Evolutionary conservation across 2,113 vertebrate genomes (phyloP).

Genomic region (Butorides virescens): DNA sequence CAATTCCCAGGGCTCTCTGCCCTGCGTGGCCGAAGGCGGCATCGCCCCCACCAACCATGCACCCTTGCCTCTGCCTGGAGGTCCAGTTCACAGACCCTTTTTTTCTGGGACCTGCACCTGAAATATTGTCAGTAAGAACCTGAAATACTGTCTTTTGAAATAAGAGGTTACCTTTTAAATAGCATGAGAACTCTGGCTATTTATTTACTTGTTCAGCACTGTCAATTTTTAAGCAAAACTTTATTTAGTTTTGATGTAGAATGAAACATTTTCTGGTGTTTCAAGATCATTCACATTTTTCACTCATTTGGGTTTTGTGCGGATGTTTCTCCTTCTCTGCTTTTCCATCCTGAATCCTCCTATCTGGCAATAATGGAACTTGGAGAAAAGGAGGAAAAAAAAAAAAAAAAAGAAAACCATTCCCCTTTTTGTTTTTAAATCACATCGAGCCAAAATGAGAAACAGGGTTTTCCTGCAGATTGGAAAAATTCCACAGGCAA

Average conservation of each 20-base stretch:
- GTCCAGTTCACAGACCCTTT: background rate
- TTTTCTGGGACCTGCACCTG: rapidly evolving
- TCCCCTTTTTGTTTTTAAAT: background rate
- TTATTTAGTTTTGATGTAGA: background rate
- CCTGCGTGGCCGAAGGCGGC: rapidly evolving
- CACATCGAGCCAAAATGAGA: background rate
- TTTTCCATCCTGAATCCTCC: background rate
- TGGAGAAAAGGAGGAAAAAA: background rate
- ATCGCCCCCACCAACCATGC: background rate
- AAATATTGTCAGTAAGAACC: background rate
- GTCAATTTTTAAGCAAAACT: background rate
- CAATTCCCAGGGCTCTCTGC: background rate
- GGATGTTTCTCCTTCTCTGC: background rate
- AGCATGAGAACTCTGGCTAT: background rate
- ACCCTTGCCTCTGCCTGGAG: background rate
- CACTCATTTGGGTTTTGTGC: background rate
- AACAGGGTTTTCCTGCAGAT: background rate
- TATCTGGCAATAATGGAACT: background rate
- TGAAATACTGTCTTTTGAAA: background rate
- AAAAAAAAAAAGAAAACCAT: background rate
- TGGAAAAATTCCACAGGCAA: background rate
- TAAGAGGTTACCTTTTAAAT: background rate
- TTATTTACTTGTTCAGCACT: background rate
- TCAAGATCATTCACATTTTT: background rate
- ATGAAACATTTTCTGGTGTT: background rate